Conservation (phyloP, 2,113 vertebrate genomes). For the Natator depressus region DNA sequence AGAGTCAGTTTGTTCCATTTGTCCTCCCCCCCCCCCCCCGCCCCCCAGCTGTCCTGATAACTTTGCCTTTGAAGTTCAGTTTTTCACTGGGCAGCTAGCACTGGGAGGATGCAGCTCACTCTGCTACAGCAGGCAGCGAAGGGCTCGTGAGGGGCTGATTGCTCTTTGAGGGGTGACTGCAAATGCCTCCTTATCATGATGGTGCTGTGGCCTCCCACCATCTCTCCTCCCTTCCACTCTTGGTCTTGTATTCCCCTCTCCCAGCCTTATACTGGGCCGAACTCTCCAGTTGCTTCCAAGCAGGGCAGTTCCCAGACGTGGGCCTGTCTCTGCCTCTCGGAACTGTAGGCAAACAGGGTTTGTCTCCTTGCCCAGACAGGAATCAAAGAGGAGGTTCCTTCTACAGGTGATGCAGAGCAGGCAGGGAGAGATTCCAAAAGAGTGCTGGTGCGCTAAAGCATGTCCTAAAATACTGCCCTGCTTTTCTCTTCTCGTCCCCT, state of each 20-base stretch:
- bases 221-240: not conserved
- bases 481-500: not conserved
- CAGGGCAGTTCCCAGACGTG: not conserved
- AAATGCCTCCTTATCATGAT: not conserved
- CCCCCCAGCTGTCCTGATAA: not conserved
- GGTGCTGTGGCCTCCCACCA: not conserved
- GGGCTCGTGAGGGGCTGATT: not conserved
- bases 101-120: not conserved
- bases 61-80: not conserved
- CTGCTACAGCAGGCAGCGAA: not conserved
- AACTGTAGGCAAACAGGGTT: not conserved
- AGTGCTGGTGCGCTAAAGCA: too few relatives aligned
- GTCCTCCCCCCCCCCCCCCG: not conserved
- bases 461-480: not conserved
- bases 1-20: not conserved
- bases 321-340: not conserved
- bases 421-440: not conserved
- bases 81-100: not conserved
- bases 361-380: not conserved
- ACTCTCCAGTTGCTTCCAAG: not conserved
- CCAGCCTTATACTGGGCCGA: not conserved
- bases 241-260: not conserved
- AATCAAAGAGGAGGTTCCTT: too few relatives aligned
- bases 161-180: not conserved
- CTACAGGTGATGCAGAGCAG: too few relatives aligned